Evolutionary conservation across 2,888 invertebrate genomes (phyloP).

Genomic region (Pachycephus smyrnensis): DNA sequence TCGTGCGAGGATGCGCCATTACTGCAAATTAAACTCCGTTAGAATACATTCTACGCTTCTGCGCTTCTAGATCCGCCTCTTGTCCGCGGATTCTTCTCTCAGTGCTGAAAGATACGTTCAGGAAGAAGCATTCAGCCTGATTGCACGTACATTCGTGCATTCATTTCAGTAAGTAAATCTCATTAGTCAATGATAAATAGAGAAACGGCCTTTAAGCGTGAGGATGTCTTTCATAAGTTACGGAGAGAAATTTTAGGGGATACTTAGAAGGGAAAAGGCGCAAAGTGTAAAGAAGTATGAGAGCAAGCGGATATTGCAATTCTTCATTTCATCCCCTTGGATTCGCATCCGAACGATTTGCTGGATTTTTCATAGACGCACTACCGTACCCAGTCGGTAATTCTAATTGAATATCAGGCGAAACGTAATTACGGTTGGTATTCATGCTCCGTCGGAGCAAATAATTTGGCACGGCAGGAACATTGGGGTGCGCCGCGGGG

Average conservation of each 20-base stretch:
- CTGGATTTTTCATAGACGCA: slow-evolving; percentile 2
- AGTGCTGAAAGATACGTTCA: not conserved
- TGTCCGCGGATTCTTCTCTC: not conserved
- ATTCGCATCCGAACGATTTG: not conserved
- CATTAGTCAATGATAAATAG: not conserved
- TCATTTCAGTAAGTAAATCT: not conserved
- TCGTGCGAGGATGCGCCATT: slow-evolving; percentile 53
- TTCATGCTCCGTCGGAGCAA: slow-evolving; percentile 66
- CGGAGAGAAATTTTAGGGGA: not conserved
- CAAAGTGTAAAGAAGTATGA: slow-evolving; percentile 18
- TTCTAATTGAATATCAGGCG: slow-evolving; percentile 66
- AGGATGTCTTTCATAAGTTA: not conserved
- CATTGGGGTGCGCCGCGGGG: slow-evolving; percentile 23
- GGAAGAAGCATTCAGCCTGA: not conserved
- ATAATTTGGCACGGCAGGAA: slow-evolving; percentile 62
- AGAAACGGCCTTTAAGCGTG: not conserved
- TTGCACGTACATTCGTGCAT: not conserved
- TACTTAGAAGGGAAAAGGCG: not conserved
- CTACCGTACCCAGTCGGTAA: not conserved
- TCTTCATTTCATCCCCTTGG: not conserved
- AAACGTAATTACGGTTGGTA: slow-evolving; percentile 66
- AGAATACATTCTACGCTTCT: slow-evolving; percentile 8
- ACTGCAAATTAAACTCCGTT: slow-evolving; percentile 52
- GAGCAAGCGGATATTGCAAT: slow-evolving; percentile 31
- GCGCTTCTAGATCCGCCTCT: not conserved